Evolutionary conservation across 2,113 vertebrate species (phyloP).

Genomic region (Gobio gobio): DNA sequence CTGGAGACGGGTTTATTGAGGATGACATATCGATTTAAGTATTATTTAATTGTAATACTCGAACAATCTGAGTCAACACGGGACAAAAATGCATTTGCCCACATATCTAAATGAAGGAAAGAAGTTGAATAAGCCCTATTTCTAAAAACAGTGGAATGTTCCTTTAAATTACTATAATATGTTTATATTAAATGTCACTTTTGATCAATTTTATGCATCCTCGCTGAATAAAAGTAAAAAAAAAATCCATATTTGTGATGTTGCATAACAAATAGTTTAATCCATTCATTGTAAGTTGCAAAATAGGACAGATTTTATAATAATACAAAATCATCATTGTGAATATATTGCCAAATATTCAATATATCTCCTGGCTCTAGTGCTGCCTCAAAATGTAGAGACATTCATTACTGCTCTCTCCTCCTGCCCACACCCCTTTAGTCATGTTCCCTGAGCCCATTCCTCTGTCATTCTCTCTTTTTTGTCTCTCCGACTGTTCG

Average conservation of each 20-base stretch:
- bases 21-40: too few relatives aligned
- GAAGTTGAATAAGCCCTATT: too few relatives aligned
- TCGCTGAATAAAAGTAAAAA: neutral
- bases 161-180: too few relatives aligned
- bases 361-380: neutral
- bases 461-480: slow-evolving; percentile 37
- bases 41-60: too few relatives aligned
- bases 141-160: too few relatives aligned
- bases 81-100: too few relatives aligned
- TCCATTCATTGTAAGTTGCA: neutral
- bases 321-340: neutral
- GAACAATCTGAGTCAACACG: too few relatives aligned
- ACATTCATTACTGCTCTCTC: neutral
- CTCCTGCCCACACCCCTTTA: slow-evolving; percentile 8
- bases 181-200: too few relatives aligned
- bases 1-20: too few relatives aligned
- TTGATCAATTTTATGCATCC: neutral
- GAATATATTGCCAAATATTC: neutral
- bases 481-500: slow-evolving; percentile 22
- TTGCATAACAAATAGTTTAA: neutral
- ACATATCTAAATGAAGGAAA: too few relatives aligned
- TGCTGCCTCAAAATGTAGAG: slow-evolving; percentile 3
- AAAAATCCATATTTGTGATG: neutral
- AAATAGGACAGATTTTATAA: neutral
- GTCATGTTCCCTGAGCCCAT: slow-evolving; percentile 5